Conservation (phyloP, 2,113 vertebrate genomes). For the Capra hircus region DNA sequence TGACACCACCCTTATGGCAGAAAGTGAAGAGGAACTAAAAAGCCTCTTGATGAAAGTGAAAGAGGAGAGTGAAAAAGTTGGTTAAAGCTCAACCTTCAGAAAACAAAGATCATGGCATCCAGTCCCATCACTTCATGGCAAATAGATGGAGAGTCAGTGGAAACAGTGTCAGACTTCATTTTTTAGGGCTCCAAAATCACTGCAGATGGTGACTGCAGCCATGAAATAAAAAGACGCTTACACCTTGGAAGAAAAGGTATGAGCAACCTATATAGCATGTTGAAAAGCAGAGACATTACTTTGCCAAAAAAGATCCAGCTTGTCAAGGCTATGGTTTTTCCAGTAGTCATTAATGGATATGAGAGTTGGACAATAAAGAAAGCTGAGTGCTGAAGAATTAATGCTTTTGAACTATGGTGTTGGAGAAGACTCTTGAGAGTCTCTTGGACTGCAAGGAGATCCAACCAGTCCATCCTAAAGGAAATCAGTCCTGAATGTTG, state of each 20-base stretch:
- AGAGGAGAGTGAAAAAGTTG: neutral
- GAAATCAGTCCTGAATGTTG: neutral
- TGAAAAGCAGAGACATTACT: neutral
- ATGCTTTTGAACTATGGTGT: neutral
- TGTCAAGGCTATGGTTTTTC: neutral
- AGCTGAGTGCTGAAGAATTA: rapidly evolving
- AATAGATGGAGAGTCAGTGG: neutral
- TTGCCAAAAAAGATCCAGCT: neutral
- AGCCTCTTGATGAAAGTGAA: neutral
- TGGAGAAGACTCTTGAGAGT: neutral
- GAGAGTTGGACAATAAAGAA: neutral
- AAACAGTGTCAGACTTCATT: neutral
- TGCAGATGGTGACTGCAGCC: neutral
- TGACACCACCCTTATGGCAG: neutral
- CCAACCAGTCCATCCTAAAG: neutral
- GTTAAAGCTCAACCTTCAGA: neutral
- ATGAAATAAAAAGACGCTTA: neutral
- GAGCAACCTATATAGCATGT: neutral
- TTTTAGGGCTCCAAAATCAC: neutral
- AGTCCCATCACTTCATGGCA: neutral
- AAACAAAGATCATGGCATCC: neutral
- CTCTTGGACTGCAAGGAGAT: neutral
- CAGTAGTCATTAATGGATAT: neutral
- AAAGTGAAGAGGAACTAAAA: neutral
- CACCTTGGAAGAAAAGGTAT: neutral